phyloP scores from a whole-genome alignment of 2,888 invertebrate species.

The Camptogramma bilineatum region DNA sequence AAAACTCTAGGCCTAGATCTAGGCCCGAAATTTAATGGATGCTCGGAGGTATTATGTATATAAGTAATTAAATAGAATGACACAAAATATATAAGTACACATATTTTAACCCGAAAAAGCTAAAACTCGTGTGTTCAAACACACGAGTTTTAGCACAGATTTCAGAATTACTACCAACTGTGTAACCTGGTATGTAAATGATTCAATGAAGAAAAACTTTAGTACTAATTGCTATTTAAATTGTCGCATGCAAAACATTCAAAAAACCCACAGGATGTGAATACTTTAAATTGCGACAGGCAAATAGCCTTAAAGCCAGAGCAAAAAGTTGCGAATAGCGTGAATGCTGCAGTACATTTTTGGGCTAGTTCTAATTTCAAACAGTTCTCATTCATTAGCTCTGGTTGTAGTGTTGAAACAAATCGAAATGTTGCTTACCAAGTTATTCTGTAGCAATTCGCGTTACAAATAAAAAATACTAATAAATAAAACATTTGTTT shows the following conservation, averaged over 20 bases:
- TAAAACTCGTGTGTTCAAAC: too few species aligned
- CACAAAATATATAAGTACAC: too few species aligned
- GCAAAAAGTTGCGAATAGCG: constrained; percentile 28
- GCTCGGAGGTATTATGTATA: too few species aligned
- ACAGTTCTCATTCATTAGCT: constrained; percentile 34
- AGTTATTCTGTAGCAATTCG: constrained; percentile 16
- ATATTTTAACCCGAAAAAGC: too few species aligned
- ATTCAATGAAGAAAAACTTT: neutral
- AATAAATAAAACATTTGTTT: constrained; percentile 23
- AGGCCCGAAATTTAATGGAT: too few species aligned
- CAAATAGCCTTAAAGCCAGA: constrained; percentile 34
- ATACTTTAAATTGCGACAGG: constrained; percentile 32
- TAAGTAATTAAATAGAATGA: too few species aligned
- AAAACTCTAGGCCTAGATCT: too few species aligned
- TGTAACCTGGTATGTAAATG: neutral
- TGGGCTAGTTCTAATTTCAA: constrained; percentile 34
- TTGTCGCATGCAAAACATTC: constrained; percentile 3
- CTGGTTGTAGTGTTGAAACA: constrained; percentile 28
- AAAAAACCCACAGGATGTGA: constrained; percentile 29
- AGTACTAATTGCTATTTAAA: constrained; percentile 1
- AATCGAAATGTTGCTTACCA: constrained; percentile 15
- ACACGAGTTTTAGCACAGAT: too few species aligned
- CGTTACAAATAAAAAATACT: neutral
- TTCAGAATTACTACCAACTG: neutral
- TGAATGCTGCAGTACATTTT: constrained; percentile 31